phyloP scores from a whole-genome alignment of 2,888 invertebrate genomes.

The Drosophila gaucha region DNA sequence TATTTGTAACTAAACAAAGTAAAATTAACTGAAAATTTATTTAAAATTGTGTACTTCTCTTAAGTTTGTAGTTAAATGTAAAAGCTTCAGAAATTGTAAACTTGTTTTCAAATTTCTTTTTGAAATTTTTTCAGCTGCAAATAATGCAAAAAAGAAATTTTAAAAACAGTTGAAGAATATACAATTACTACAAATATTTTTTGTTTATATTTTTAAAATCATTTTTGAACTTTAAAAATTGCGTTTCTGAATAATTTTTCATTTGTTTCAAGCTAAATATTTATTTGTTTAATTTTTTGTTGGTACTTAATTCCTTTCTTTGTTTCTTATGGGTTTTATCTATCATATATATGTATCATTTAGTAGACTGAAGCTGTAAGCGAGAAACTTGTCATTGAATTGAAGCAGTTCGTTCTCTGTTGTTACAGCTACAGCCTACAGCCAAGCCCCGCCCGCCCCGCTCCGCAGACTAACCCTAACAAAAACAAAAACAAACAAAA shows the following conservation, averaged over 20 bases:
- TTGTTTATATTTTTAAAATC: neutral
- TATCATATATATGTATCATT: constrained; percentile 33
- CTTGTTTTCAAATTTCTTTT: neutral
- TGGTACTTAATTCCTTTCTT: constrained; percentile 2
- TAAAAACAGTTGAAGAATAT: too few species aligned
- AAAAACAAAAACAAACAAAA: neutral
- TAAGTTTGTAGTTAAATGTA: neutral
- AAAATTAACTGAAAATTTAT: neutral
- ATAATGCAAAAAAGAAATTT: neutral
- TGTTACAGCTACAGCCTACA: neutral
- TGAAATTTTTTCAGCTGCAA: neutral
- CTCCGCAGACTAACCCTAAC: neutral
- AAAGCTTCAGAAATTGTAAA: neutral
- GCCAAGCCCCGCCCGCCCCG: neutral
- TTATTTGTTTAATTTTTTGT: neutral
- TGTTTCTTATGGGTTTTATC: constrained; percentile 20
- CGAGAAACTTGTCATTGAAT: constrained; percentile 58
- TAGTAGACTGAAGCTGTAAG: constrained; percentile 47
- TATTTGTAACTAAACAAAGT: neutral
- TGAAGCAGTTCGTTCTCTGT: constrained; percentile 49
- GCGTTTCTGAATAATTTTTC: neutral
- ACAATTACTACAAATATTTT: neutral
- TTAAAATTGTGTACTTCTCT: neutral
- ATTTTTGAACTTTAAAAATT: neutral
- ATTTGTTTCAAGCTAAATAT: neutral